phyloP scores from a whole-genome alignment of 2,888 invertebrate species.

The Philereme transversata region DNA sequence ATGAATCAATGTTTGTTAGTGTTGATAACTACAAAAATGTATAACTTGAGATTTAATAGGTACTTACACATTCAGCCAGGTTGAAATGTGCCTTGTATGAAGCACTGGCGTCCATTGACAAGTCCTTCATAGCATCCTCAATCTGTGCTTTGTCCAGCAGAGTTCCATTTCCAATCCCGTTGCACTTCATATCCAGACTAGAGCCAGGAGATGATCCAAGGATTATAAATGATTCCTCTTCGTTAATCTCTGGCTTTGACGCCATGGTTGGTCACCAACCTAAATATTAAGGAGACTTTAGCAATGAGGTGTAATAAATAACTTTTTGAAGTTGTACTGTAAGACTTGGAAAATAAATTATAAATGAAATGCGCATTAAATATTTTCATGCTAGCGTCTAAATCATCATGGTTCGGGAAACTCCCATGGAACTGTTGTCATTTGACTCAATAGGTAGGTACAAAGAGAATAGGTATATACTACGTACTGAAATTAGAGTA shows the following conservation, averaged over 20 bases:
- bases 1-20: no score
- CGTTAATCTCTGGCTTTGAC: constrained; percentile 54
- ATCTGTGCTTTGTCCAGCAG: constrained; percentile 21
- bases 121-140: constrained; percentile 63
- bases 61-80: constrained; percentile 71
- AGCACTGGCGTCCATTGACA: constrained; percentile 65
- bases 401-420: background rate
- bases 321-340: no score
- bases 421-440: no score
- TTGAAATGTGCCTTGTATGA: constrained; percentile 74
- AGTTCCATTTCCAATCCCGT: constrained; percentile 50
- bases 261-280: constrained; percentile 60
- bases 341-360: no score
- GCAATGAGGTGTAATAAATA: no score
- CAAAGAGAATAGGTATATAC: no score
- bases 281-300: background rate
- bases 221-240: constrained; percentile 78
- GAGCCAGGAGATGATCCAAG: constrained; percentile 72
- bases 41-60: no score
- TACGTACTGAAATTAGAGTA: no score
- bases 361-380: background rate
- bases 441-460: no score
- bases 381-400: background rate
- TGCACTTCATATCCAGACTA: constrained; percentile 65
- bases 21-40: no score